These are phyloP conservation scores for Pristionchus japonicus DNA, from an alignment of 2,888 invertebrate genomes.

Conservation along the genomic window DNA sequence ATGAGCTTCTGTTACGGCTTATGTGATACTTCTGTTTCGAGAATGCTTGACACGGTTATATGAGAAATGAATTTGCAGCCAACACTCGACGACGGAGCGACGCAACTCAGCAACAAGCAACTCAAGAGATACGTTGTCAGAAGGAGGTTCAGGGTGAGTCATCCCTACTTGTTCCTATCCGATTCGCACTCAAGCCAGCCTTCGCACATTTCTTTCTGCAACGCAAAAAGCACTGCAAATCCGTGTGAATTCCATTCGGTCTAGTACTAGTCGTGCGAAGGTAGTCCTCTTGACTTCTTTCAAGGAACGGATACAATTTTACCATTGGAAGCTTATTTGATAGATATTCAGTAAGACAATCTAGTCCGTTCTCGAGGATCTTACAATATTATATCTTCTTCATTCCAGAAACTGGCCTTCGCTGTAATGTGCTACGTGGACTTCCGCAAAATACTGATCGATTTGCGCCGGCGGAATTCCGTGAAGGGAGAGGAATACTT, in stretches of 20 bases:
- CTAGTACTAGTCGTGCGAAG: not conserved
- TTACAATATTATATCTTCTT: conserved; percentile 50
- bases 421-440: conserved; percentile 49
- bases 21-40: not conserved
- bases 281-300: too few relatives aligned
- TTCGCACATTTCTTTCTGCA: not conserved
- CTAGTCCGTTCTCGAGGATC: not conserved
- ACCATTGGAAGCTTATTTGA: too few relatives aligned
- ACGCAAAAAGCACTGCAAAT: conserved; percentile 37
- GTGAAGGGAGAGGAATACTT: conserved; percentile 43
- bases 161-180: not conserved
- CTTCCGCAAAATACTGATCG: conserved; percentile 45
- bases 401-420: conserved; percentile 47
- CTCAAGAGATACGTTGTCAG: conserved; percentile 68
- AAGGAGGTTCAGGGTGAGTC: conserved; percentile 69
- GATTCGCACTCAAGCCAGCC: too few relatives aligned
- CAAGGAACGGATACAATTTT: too few relatives aligned
- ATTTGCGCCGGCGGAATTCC: conserved; percentile 31
- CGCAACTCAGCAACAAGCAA: conserved; percentile 65
- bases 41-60: not conserved
- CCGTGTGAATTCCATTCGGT: conserved; percentile 45
- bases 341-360: too few relatives aligned
- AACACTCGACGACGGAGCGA: conserved; percentile 51
- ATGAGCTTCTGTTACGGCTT: conserved; percentile 5
- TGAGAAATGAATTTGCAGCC: not conserved